Base-by-base conservation (phyloP, 2,888 invertebrate species). In the Sarcophaga variegata region DNA sequence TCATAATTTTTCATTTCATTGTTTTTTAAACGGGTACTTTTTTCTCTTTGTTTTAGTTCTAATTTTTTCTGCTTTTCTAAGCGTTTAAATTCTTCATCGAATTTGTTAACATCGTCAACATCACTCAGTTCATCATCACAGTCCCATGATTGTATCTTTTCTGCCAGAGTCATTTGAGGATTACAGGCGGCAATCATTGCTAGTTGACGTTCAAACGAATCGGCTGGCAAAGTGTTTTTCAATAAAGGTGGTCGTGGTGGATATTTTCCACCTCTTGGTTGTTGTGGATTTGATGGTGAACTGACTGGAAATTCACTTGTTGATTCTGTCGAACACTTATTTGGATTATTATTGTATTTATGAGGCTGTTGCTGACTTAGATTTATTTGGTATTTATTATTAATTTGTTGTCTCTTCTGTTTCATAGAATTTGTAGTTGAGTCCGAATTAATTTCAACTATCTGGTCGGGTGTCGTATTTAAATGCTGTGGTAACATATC, bases 241-340 rank as follows among this genome's bases (percentile, higher is more conserved):
- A 92, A 86, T 11, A 91, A 86, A 0, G 90, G 90, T 14, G 90
- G 88, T 0, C 91, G 90, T 3, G 90, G 89, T 20, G 89, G 87
- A 81, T 81, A 88, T 76, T 88, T 88, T 4, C 82, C 85, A n/a
- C 92, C 91, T 54, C 90, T 87, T 3, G 91, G 90, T 83, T 90
- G 87, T 67, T 86, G 88, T 8, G 92, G 91, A 88, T 91, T 91
- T 1, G 93, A 93, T 0, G 92, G 91, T 4, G 92, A 92, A 54
- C 93, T 93, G 0, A 92, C 92, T 8, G 93, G 93, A 86, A 93
- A 92, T 67, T 93, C 93, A 54, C 93, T 93, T 6, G 93, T 92
- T 47, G 92, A 92, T 84, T 89, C 89, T 14, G 88, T 86, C 12
- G 89, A 88, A 70, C 86, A 88, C 79, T 87, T 88, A 27, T 86